Conservation (phyloP, 2,888 invertebrate genomes). For the Scaptomyza polygonia region DNA sequence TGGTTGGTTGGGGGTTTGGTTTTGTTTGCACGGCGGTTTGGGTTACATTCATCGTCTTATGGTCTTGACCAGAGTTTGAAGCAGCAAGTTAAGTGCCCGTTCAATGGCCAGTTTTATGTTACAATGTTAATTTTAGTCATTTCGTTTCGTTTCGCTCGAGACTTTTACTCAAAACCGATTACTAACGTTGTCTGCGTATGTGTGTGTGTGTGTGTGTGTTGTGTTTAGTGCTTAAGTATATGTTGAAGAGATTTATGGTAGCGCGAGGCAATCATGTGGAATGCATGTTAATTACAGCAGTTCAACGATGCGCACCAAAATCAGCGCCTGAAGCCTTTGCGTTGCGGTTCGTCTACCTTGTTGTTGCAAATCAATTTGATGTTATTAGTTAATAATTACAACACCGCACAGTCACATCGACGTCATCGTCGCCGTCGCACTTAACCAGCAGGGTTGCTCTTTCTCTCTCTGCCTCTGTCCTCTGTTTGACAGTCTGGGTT, state of each 20-base stretch:
- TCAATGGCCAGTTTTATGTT: constrained; percentile 80
- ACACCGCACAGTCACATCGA: constrained; percentile 60
- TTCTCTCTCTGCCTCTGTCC: neutral
- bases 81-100: constrained; percentile 79
- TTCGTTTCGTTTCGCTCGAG: constrained; percentile 48
- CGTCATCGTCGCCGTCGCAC: constrained; percentile 46
- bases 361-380: constrained; percentile 80
- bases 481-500: constrained; percentile 49
- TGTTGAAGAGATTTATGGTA: constrained; percentile 74
- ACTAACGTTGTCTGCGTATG: constrained; percentile 37
- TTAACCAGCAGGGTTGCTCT: constrained; percentile 60
- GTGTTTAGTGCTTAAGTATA: constrained; percentile 14
- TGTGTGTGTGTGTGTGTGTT: constrained; percentile 28
- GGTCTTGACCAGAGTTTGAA: constrained; percentile 10
- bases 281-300: constrained; percentile 77
- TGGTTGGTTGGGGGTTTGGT: constrained; percentile 8
- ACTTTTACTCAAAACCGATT: constrained; percentile 73
- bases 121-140: constrained; percentile 76
- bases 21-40: constrained; percentile 9
- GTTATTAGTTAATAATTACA: constrained; percentile 79
- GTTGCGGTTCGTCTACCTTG: constrained; percentile 12
- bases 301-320: constrained; percentile 44
- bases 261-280: constrained; percentile 75
- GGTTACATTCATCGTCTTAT: constrained; percentile 21
- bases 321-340: constrained; percentile 6